A percentile compares a stretch with the other conserved stretches of the same genome.
Evolutionary conservation across 2,113 vertebrate genomes (phyloP).

Genomic region (Amphiprion ocellaris): DNA sequence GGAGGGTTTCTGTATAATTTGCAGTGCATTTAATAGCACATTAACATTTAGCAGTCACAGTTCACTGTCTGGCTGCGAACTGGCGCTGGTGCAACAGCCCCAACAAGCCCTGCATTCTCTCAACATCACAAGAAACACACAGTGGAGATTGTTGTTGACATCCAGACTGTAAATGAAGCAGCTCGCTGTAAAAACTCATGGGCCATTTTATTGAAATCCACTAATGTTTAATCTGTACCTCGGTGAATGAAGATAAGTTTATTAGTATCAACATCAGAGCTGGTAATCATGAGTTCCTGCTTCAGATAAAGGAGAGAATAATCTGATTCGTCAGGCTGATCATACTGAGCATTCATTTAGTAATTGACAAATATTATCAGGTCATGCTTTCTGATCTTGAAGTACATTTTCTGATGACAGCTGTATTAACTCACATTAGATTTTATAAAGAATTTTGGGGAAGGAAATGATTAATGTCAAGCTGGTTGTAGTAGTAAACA

Average conservation of each 20-base stretch:
- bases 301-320: neutral
- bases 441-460: too few species aligned
- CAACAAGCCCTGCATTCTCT: conserved; percentile 5
- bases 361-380: too few species aligned
- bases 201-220: conserved; percentile 41
- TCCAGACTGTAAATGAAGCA: conserved; percentile 37
- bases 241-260: neutral
- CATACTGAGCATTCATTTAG: too few species aligned
- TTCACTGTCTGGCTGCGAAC: conserved; percentile 28
- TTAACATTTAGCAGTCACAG: conserved; percentile 65
- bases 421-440: too few species aligned
- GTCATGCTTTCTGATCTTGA: too few species aligned
- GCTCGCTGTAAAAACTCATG: conserved; percentile 36
- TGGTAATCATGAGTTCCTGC: neutral
- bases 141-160: conserved; percentile 29
- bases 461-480: too few species aligned
- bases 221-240: conserved; percentile 11
- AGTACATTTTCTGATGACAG: too few species aligned
- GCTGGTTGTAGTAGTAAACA: too few species aligned
- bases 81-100: conserved; percentile 13
- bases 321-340: neutral
- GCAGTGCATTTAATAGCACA: conserved; percentile 64
- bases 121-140: conserved; percentile 26
- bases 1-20: conserved; percentile 49
- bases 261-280: neutral